Base-by-base conservation (phyloP, 2,113 vertebrate genomes). In the Takifugu bimaculatus region DNA sequence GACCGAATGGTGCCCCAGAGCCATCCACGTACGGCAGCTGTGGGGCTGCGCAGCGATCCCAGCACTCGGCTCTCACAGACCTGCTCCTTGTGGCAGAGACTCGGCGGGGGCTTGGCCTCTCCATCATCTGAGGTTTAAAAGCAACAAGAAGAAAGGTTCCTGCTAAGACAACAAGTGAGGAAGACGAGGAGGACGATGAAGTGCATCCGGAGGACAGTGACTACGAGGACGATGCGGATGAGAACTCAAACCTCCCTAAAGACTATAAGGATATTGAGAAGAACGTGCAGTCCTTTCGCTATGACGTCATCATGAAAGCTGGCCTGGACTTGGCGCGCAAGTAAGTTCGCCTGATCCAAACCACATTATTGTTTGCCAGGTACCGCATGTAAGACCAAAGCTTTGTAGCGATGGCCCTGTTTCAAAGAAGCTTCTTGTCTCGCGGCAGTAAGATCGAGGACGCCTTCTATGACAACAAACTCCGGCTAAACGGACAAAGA, bases 211-310 rank as follows among this genome's bases (percentile, higher is more conserved):
- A 94, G 62, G 78, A 82, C 47, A 90, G 84, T 0, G 79, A 91
- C 70, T 87, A 82, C 57, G 94, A 95, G 52, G 93, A 94, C 26
- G 93, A 93, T 75, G 60, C 54, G 10, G 87, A 89, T 60, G 78
- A 86, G 13, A 90, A 94, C 43, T 77, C 90, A 2, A 60, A 50
- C 0, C 4, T 88, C 61, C 87, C 87, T 3, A 95, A 91, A 75
- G 92, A 94, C 83, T 98, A 95, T 78, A 98, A 95, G 79, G 96
- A 99, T 71, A 70, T 94, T 50, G 94, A 97, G 49, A 98, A 91
- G 85, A 80, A 82, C 0, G 93, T 98, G 26, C 91, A 85, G 60
- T 96, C 95, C 20, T 91, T 97, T 15, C 94, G 97, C 0, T 99
- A 91, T 0, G 96, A 99, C 4, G 70, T 94, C 7, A 47, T 99